These are phyloP conservation scores for Psittacula derbiana DNA, from an alignment of 2,797 vertebrate genomes.

Conservation along the genomic window DNA sequence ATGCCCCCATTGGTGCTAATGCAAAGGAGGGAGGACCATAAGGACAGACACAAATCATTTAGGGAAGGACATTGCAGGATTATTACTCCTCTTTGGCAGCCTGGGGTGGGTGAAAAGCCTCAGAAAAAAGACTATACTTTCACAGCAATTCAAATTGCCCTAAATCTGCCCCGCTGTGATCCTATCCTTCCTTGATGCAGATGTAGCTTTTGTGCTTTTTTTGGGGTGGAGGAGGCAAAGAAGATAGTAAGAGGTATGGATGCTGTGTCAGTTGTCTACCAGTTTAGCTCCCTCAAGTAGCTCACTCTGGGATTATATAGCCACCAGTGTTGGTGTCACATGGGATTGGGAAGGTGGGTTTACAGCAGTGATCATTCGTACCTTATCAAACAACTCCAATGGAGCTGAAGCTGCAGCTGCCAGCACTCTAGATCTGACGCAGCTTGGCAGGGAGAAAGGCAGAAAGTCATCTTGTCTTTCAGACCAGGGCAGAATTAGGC, in stretches of 20 bases:
- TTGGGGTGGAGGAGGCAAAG: not conserved
- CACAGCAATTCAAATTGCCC: not conserved
- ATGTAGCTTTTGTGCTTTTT: not conserved
- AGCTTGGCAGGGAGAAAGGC: not conserved
- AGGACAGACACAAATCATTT: not conserved
- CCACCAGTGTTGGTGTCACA: fast-evolving
- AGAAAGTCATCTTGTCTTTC: not conserved
- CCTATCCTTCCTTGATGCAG: not conserved
- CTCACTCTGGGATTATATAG: not conserved
- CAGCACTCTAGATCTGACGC: not conserved
- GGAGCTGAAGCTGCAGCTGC: not conserved
- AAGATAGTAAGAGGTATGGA: not conserved
- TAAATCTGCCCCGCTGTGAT: not conserved
- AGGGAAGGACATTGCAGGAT: not conserved
- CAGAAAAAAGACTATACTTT: not conserved
- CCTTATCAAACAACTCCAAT: not conserved
- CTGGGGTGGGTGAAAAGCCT: not conserved
- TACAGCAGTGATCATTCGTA: not conserved
- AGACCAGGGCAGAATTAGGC: not conserved
- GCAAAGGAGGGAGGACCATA: not conserved
- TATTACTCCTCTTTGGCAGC: not conserved
- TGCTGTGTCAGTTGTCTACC: not conserved
- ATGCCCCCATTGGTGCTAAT: not conserved
- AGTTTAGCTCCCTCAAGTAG: not conserved
- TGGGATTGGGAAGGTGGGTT: fast-evolving